These are phyloP conservation scores for Muntiacus muntjak DNA, from an alignment of 2,113 vertebrate genomes.

Conservation along the genomic window DNA sequence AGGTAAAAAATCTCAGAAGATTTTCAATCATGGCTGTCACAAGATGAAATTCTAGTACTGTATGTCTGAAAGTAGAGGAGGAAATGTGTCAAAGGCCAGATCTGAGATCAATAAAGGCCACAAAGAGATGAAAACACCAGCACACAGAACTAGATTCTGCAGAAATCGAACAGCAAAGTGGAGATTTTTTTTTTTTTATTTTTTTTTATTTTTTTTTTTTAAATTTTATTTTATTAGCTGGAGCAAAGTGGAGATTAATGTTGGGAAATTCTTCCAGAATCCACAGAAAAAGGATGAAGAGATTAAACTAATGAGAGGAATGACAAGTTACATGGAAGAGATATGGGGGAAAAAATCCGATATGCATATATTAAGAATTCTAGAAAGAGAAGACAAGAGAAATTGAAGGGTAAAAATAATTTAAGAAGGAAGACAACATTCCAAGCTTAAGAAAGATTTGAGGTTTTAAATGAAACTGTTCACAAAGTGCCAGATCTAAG, in stretches of 20 bases:
- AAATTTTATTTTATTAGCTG: no score
- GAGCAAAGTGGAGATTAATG: not conserved
- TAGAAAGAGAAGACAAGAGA: not conserved
- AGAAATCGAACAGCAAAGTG: not conserved
- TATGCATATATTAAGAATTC: not conserved
- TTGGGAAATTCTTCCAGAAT: not conserved
- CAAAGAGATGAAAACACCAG: not conserved
- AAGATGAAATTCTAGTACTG: not conserved
- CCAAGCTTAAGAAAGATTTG: not conserved
- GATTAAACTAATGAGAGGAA: constrained; percentile 27
- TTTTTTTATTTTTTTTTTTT: no score
- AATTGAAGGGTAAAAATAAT: not conserved
- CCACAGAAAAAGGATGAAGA: not conserved
- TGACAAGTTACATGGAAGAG: not conserved
- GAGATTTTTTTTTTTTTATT: no score
- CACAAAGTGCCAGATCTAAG: not conserved
- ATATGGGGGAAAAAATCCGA: not conserved
- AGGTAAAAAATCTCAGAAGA: not conserved
- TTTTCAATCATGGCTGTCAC: not conserved
- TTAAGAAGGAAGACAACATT: not conserved
- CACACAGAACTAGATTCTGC: not conserved
- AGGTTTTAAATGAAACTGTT: not conserved
- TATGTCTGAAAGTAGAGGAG: not conserved
- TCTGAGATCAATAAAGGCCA: not conserved
- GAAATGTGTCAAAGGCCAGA: not conserved